These are phyloP conservation scores for Drosophila anomelani DNA, from an alignment of 2,888 invertebrate species.

Conservation along the genomic window DNA sequence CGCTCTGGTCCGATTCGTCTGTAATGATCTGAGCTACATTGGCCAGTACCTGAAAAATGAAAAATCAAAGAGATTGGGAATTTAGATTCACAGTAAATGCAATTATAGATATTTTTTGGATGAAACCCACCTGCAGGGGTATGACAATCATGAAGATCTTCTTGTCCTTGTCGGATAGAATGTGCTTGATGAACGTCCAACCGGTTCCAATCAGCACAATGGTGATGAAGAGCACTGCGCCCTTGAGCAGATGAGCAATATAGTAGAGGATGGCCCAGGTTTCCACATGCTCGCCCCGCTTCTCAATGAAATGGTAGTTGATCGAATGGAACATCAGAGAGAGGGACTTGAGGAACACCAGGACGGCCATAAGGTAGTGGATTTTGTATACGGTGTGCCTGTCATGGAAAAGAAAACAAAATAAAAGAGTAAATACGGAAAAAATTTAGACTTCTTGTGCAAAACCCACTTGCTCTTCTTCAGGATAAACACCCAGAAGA, in stretches of 20 bases:
- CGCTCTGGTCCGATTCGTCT: constrained; percentile 97
- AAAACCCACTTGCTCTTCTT: constrained; percentile 88
- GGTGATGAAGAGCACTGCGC: constrained; percentile 97
- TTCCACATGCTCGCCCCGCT: constrained; percentile 96
- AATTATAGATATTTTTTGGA: background rate
- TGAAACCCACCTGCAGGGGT: constrained; percentile 92
- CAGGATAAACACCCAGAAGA: constrained; percentile 96
- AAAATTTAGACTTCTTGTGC: no score
- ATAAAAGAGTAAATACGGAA: background rate
- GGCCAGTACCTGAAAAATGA: constrained; percentile 91
- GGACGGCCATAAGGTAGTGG: constrained; percentile 97
- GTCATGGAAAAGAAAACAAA: background rate
- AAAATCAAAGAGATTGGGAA: no score
- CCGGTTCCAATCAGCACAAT: constrained; percentile 98
- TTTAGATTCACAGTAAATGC: background rate
- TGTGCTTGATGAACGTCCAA: constrained; percentile 99
- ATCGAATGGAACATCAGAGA: constrained; percentile 97
- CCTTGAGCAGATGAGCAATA: constrained; percentile 97
- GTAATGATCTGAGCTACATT: constrained; percentile 99
- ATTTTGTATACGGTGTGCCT: constrained; percentile 95
- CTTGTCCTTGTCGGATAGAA: constrained; percentile 97
- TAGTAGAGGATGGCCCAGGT: constrained; percentile 99
- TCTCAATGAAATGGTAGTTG: constrained; percentile 97
- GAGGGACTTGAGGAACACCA: constrained; percentile 95
- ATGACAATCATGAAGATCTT: constrained; percentile 99